Conservation (phyloP, 2,888 invertebrate genomes). For the Cybosia mesomella region DNA sequence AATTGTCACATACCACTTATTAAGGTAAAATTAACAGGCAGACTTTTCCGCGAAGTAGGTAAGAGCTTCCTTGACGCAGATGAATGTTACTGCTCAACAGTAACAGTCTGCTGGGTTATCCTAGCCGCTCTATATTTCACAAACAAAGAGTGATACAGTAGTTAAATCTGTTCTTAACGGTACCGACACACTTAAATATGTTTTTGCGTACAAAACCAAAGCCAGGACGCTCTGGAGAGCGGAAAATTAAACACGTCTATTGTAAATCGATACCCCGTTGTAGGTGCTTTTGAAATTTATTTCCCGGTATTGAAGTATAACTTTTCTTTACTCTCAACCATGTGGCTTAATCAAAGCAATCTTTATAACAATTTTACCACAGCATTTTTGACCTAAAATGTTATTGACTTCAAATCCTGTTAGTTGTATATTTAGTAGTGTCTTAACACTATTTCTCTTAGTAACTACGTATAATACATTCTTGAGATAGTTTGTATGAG, state of each 20-base stretch:
- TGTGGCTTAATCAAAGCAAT: not conserved
- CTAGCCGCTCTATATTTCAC: not conserved
- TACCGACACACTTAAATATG: too few relatives aligned
- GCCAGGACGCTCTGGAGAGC: too few relatives aligned
- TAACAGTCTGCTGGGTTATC: not conserved
- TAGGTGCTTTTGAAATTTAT: not conserved
- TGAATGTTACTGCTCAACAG: not conserved
- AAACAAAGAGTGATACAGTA: not conserved
- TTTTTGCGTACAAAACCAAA: not conserved
- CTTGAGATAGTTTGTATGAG: conserved; percentile 25
- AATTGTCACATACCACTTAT: not conserved
- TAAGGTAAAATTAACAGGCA: too few relatives aligned
- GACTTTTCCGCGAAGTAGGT: too few relatives aligned
- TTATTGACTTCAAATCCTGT: not conserved
- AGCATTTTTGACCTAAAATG: not conserved
- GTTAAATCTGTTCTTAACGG: too few relatives aligned
- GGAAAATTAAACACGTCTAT: not conserved
- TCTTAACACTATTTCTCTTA: not conserved
- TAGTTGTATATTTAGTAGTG: not conserved
- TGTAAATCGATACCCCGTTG: not conserved
- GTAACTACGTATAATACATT: conserved; percentile 7
- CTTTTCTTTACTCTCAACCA: too few relatives aligned
- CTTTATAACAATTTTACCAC: not conserved
- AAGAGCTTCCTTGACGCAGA: not conserved
- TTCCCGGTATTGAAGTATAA: not conserved